These are phyloP conservation scores for Mobula birostris DNA, from an alignment of 2,113 vertebrate species.

Conservation along the genomic window DNA sequence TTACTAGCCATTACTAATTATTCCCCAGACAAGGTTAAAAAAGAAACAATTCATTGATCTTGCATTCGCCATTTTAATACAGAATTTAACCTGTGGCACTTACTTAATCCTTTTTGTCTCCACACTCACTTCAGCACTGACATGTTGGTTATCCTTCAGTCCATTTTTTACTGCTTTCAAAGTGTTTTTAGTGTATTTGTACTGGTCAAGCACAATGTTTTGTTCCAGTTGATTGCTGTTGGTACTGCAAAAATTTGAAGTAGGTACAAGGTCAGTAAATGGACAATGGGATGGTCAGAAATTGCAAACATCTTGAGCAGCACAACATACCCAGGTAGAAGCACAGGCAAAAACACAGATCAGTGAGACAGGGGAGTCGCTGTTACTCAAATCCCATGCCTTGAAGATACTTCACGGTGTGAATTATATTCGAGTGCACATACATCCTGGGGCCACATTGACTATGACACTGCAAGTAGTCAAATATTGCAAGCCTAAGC, in stretches of 20 bases:
- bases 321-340: not conserved
- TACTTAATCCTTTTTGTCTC: slow-evolving; percentile 14
- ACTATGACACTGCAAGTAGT: no score
- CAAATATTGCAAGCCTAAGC: not conserved
- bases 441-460: not conserved
- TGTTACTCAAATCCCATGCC: no score
- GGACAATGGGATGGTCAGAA: not conserved
- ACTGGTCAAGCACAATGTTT: slow-evolving; percentile 44
- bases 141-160: not conserved
- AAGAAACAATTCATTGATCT: not conserved
- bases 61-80: not conserved
- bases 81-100: not conserved
- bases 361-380: no score
- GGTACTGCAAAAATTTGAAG: slow-evolving; percentile 37
- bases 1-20: no score
- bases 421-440: not conserved
- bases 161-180: slow-evolving; percentile 39
- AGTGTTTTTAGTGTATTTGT: slow-evolving; percentile 40
- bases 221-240: slow-evolving; percentile 44
- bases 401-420: not conserved
- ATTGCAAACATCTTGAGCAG: not conserved
- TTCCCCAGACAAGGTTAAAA: not conserved
- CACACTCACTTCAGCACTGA: not conserved
- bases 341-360: not conserved
- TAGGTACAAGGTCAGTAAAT: not conserved